A percentile compares a stretch with the other conserved stretches of the same genome.
Conservation (phyloP, 2,888 invertebrate genomes). For the Cephus rjabovi region DNA sequence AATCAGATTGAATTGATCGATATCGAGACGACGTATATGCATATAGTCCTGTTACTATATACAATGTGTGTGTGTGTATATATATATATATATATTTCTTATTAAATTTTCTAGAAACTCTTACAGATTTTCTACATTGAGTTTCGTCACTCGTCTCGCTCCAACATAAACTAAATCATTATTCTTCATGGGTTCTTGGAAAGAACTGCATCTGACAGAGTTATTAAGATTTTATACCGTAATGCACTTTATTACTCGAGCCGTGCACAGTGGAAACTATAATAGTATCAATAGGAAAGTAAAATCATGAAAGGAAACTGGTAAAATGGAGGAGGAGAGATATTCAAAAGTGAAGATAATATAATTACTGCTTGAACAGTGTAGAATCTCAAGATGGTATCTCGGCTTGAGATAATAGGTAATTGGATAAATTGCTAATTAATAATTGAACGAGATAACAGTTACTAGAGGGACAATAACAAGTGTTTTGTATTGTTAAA, state of each 20-base stretch:
- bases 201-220: conserved; percentile 21
- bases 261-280: not conserved
- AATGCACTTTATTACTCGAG: not conserved
- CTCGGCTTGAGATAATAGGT: no score
- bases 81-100: no score
- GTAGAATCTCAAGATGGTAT: no score
- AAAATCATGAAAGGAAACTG: not conserved
- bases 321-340: not conserved
- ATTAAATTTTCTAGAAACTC: not conserved
- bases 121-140: not conserved
- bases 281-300: not conserved
- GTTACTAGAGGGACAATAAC: no score
- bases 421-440: no score
- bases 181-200: conserved; percentile 15
- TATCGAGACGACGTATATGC: not conserved
- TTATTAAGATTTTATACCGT: conserved; percentile 19
- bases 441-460: no score
- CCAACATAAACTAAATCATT: conserved; percentile 18
- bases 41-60: not conserved
- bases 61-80: no score
- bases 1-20: not conserved
- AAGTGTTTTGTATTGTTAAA: no score
- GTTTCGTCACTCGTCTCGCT: conserved; percentile 9
- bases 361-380: not conserved
- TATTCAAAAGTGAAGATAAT: not conserved